phyloP scores from a whole-genome alignment of 2,113 vertebrate species.

The Burhinus bistriatus region DNA sequence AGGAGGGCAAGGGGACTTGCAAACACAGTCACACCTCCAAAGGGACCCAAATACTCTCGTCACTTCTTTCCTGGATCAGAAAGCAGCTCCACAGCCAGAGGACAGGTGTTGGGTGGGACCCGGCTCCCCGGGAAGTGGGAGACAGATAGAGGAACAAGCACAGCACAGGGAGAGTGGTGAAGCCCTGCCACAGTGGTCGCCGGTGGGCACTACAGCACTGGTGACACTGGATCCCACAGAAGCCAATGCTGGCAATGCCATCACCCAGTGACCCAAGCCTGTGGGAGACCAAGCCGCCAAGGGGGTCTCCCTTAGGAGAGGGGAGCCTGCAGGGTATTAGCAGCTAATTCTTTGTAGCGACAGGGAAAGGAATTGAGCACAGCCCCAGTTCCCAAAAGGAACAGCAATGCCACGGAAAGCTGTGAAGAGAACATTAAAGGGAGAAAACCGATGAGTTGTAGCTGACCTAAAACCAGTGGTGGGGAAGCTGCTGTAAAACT shows the following conservation, averaged over 20 bases:
- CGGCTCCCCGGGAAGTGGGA: background rate
- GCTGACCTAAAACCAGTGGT: background rate
- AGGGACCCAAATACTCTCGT: background rate
- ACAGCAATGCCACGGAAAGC: background rate
- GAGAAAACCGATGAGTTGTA: background rate
- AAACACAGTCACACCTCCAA: background rate
- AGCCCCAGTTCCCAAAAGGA: background rate
- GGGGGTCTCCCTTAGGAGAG: background rate
- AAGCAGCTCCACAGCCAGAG: background rate
- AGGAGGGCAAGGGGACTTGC: background rate
- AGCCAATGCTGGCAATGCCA: rapidly evolving
- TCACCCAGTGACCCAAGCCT: rapidly evolving
- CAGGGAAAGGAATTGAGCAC: background rate
- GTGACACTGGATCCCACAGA: background rate
- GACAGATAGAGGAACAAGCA: background rate
- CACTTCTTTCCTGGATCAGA: background rate
- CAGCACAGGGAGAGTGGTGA: background rate
- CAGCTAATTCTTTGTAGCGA: background rate
- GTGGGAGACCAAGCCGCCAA: background rate
- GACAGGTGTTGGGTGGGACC: rapidly evolving
- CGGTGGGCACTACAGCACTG: rapidly evolving
- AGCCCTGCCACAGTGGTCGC: rapidly evolving
- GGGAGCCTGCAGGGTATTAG: background rate
- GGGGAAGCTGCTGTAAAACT: background rate
- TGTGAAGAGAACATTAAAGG: background rate